Base-by-base conservation (phyloP, 2,113 vertebrate species). In the Meleagris gallopavo region DNA sequence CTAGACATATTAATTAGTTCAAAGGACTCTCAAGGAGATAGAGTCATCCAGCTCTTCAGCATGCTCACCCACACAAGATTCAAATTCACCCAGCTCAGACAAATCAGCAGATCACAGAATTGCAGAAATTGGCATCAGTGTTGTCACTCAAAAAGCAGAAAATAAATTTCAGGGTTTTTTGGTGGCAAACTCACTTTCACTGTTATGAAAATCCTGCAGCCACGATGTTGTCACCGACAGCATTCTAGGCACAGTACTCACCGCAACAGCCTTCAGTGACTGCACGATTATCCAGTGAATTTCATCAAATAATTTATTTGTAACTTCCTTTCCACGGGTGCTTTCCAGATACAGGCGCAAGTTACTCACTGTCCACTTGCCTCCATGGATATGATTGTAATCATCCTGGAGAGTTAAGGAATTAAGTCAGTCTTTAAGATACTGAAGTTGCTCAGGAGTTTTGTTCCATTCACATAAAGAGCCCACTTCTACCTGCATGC, bases 261-360 rank as follows among this genome's bases (percentile, higher is more conserved):
- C 99, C 50, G 99, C 99, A 52, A 99, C 99, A 1, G 99, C 99
- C 95, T 99, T 99, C 93, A 99, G 98, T 0, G 99, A 99, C 96
- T 99, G 99, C 89, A 99, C 99, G 70, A 99, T 98, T 54, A 99
- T 98, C 99, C 99, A 99, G 95, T 99, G 98, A 95, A 99, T 99
- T 97, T 99, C 99, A 89, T 99, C 99, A 46, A 99, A 99, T 52
- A 99, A 98, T 65, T 98, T 98, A 96, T 96, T 97, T 22, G 99
- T 99, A 95, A 99, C 99, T 79, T 99, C 99, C 93, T 97, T 98
- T 67, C 99, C 99, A 34, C 99, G 98, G 41, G 99, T 99, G 98
- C 99, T 99, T 97, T 99, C 99, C 90, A 99, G 97, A 95, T 99
- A 99, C 57, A 99, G 97, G 19, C 98, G 98, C 80, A 99, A 97